A percentile compares a stretch with the other conserved stretches of the same genome.
Conservation (phyloP, 2,113 vertebrate species). For the Podocnemis expansa region DNA sequence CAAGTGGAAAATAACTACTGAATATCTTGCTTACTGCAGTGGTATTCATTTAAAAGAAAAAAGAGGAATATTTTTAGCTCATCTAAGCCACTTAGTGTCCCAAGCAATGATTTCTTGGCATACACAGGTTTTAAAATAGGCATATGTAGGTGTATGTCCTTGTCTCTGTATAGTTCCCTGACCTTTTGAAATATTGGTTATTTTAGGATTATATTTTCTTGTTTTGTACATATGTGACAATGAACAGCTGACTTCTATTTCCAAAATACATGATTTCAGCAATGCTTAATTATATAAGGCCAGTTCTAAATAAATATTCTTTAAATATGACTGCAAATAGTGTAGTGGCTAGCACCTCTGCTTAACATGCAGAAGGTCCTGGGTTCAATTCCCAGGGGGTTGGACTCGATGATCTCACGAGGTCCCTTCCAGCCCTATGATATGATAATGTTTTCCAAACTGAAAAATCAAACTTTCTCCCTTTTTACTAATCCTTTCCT, state of each 20-base stretch:
- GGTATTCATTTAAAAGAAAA: neutral
- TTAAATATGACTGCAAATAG: no score
- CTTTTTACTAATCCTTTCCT: neutral
- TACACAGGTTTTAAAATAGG: conserved; percentile 24
- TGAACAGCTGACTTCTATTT: conserved; percentile 26
- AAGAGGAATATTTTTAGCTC: neutral
- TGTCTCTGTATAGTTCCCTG: conserved; percentile 26
- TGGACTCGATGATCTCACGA: no score
- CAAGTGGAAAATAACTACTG: conserved; percentile 10
- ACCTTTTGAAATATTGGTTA: conserved; percentile 51
- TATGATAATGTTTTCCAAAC: conserved; percentile 12
- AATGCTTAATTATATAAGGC: conserved; percentile 6
- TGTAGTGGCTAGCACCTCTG: no score
- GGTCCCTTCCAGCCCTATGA: no score
- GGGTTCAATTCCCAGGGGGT: no score
- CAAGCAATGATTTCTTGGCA: neutral
- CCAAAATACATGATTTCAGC: conserved; percentile 25
- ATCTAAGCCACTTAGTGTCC: conserved; percentile 11
- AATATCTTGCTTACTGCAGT: neutral
- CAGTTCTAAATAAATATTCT: conserved; percentile 32
- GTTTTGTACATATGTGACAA: neutral
- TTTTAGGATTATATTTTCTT: conserved; percentile 45
- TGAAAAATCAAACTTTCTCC: neutral
- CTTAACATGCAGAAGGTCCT: no score
- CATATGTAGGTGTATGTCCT: neutral